Conservation (phyloP, 2,797 vertebrate species). For the Gambelia wislizenii region DNA sequence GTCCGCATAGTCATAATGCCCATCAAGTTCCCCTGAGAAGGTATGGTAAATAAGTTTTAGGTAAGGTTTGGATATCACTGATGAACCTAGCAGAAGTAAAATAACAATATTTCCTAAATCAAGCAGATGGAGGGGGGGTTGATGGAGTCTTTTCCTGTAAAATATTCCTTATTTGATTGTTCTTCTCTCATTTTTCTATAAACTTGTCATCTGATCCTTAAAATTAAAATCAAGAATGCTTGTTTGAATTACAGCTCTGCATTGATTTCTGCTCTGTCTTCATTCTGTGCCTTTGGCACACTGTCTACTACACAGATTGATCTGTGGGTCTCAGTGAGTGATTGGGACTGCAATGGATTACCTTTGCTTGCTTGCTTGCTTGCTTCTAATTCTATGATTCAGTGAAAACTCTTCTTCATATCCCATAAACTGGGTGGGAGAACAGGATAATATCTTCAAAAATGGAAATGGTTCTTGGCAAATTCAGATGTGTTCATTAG, state of each 20-base stretch:
- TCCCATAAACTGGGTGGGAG: background rate
- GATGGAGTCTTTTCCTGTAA: too few relatives aligned
- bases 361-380: background rate
- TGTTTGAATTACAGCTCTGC: background rate
- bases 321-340: background rate
- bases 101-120: background rate
- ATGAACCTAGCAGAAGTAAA: background rate
- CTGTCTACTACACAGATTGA: background rate
- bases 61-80: background rate
- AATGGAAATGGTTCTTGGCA: background rate
- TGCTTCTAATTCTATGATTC: background rate
- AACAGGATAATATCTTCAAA: background rate
- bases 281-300: background rate
- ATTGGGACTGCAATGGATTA: background rate
- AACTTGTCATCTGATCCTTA: background rate
- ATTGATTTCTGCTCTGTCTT: background rate
- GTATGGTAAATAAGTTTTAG: background rate
- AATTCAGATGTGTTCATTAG: background rate
- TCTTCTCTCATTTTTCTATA: background rate
- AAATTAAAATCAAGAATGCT: background rate
- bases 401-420: background rate
- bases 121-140: background rate
- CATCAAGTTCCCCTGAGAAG: background rate
- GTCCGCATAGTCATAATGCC: background rate
- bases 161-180: background rate